phyloP scores from a whole-genome alignment of 2,888 invertebrate genomes.

The Lasioglossum marginatum region DNA sequence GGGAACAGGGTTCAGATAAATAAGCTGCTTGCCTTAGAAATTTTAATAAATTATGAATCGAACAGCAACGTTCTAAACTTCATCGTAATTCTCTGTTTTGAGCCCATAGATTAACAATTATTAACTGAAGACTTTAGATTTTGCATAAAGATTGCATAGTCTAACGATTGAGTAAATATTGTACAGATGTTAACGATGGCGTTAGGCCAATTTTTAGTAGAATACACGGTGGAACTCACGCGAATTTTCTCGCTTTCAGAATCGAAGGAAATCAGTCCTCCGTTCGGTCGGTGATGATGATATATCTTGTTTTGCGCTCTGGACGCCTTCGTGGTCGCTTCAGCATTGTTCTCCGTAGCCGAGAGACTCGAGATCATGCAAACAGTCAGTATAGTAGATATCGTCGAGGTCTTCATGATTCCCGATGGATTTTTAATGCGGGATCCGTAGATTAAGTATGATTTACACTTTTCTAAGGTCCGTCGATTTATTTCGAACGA shows the following conservation, averaged over 20 bases:
- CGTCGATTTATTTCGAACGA: conserved; percentile 34
- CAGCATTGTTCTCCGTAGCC: not conserved
- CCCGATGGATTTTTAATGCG: not conserved
- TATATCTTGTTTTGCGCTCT: conserved; percentile 26
- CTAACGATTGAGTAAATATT: not conserved
- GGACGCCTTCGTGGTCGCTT: conserved; percentile 3
- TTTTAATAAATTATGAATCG: too few species aligned
- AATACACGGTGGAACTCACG: conserved; percentile 82
- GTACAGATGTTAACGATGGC: not conserved
- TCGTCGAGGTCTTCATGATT: conserved; percentile 29
- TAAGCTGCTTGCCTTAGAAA: too few species aligned
- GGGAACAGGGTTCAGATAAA: too few species aligned
- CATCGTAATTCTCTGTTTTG: not conserved
- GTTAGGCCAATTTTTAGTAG: not conserved
- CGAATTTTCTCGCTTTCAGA: conserved; percentile 86
- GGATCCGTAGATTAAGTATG: not conserved
- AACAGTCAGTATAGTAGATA: not conserved
- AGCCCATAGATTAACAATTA: not conserved
- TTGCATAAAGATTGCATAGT: not conserved
- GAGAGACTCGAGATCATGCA: not conserved
- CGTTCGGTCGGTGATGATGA: conserved; percentile 60
- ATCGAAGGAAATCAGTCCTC: conserved; percentile 87
- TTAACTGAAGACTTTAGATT: not conserved
- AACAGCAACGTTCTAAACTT: too few species aligned
- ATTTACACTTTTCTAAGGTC: not conserved